phyloP scores from a whole-genome alignment of 1,140 invertebrate genomes.

The Trinorchestia longiramus region DNA sequence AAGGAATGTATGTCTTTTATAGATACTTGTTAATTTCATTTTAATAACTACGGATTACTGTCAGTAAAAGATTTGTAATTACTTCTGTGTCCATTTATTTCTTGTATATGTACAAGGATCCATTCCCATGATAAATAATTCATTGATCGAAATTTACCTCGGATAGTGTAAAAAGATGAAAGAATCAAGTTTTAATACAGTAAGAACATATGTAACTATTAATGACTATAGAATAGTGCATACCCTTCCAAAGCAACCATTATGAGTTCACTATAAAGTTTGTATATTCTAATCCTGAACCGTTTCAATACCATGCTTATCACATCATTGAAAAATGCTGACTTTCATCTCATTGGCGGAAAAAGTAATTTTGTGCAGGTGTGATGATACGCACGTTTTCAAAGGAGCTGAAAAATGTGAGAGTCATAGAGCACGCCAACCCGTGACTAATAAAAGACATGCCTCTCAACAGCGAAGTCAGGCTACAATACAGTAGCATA shows the following conservation, averaged over 20 bases:
- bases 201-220: background rate
- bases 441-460: background rate
- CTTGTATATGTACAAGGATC: too few species aligned
- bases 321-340: too few species aligned
- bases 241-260: background rate
- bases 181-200: background rate
- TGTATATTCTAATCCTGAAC: background rate
- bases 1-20: too few species aligned
- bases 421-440: background rate
- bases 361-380: background rate
- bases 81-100: too few species aligned
- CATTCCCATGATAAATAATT: too few species aligned
- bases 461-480: background rate
- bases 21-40: too few species aligned
- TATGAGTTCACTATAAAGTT: background rate
- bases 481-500: background rate
- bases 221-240: background rate
- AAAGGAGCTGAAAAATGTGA: background rate
- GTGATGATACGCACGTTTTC: background rate
- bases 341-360: too few species aligned
- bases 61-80: too few species aligned
- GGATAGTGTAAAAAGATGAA: background rate
- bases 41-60: too few species aligned
- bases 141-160: too few species aligned
- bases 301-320: background rate